Base-by-base conservation (phyloP, 2,797 vertebrate genomes). In the Coluber constrictor region DNA sequence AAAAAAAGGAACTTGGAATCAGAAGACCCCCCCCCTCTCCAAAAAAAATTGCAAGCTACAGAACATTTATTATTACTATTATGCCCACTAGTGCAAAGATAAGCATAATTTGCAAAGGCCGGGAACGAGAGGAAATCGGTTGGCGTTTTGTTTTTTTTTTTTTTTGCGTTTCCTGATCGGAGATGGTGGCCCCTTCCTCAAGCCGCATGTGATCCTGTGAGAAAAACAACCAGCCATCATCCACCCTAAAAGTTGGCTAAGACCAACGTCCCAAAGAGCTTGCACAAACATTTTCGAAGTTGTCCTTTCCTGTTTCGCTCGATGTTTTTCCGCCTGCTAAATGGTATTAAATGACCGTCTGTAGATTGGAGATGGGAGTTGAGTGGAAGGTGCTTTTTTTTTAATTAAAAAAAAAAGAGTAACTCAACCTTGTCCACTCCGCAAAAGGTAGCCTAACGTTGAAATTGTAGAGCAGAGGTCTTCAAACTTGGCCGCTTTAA, bases 231-330 rank as follows among this genome's bases (percentile, higher is more conserved):
- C 0, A 29, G 70, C 87, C 74, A 18, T 87, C 27, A 47, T 23
- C 0, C 12, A 23, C 88, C 43, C 25, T 2, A 18, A 43, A 0
- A 29, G 0, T 4, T 55, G 70, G 89, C 89, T 3, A 51, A 32
- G 12, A 94, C 66, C 88, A 32, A 6, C 15, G 55, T 87, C 43
- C 60, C 59, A 93, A 95, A 96, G 92, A 90, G 93, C 95, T 97
- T 91, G 92, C 88, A 5, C 60, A 43, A 15, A 29, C 86, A 32
- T 96, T 96, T 11, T 37, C 20, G 43, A 90, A 89, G 25, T 15
- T 59, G 20, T 59, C 37, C 92, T 95, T 97, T 96, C 95, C 96
- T 97, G 94, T 94, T 96, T 96, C 94, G 74, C 1, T 12, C 83
- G 5, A 0, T 4, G n/a, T 3, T 57, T 51, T 66, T 70, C 27